Conservation (phyloP, 2,113 vertebrate genomes). For the Notothenia coriiceps region DNA sequence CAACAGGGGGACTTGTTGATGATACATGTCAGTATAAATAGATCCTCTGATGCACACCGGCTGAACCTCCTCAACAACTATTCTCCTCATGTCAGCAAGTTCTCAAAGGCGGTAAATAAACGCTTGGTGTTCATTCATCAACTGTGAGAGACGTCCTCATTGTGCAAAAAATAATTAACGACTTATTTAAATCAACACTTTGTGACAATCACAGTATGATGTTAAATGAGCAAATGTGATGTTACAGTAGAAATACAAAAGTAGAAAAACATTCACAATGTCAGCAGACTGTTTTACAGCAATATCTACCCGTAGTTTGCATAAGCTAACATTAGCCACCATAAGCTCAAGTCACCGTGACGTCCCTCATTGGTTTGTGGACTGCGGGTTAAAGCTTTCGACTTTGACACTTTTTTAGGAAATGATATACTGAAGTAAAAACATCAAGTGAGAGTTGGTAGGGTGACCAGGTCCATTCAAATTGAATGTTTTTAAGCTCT, state of each 20-base stretch:
- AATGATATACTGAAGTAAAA: too few relatives aligned
- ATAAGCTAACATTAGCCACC: neutral
- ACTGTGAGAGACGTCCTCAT: neutral
- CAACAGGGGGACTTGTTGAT: constrained; percentile 57
- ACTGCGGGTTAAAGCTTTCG: too few relatives aligned
- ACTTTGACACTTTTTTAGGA: too few relatives aligned
- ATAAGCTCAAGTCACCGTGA: too few relatives aligned
- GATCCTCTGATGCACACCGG: constrained; percentile 28
- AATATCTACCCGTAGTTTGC: neutral
- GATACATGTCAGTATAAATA: constrained; percentile 62
- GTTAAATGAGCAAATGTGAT: neutral
- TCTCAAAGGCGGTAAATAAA: constrained; percentile 44
- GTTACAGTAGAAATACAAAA: neutral
- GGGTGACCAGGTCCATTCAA: too few relatives aligned
- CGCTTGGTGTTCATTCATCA: constrained; percentile 30
- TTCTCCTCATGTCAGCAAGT: constrained; percentile 11
- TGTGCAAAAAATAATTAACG: constrained; percentile 4
- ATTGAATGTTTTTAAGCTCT: too few relatives aligned
- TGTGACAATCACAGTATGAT: neutral
- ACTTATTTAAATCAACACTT: neutral
- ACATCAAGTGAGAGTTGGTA: too few relatives aligned
- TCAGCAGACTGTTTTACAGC: neutral
- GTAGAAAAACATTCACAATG: neutral
- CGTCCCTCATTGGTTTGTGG: too few relatives aligned
- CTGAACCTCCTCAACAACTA: constrained; percentile 48